Base-by-base conservation (phyloP, 2,113 vertebrate genomes). In the Todiramphus chloris region DNA sequence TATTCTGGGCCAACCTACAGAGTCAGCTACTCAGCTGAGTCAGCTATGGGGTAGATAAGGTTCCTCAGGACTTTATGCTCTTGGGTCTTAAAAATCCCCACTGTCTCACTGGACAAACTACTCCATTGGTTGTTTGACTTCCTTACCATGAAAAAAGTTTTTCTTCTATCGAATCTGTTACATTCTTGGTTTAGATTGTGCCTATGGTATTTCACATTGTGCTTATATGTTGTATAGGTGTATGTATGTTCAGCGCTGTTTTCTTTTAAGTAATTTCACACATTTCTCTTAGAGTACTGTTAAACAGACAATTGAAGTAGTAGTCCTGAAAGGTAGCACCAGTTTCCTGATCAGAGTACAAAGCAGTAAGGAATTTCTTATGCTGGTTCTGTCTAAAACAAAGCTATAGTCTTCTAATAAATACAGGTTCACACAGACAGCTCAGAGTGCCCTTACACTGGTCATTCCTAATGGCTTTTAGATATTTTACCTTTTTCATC, bases 1-100 rank as follows among this genome's bases (percentile, higher is more conserved):
- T n/a, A 85, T 75, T 73, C 30, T 72, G 44, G 33, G 10, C 8
- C 35, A 60, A 5, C 9, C 6, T 56, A 5, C 37, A 68, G 7
- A 3, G 23, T 58, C 62, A 79, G 20, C 19, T 59, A 30, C 20
- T 50, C 48, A 50, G 21, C 23, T 50, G 7, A 3, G 27, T 58
- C 62, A 79, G 17, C 25, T 59, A 30, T 0, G 1, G 5, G 4
- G 3, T 23, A 64, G 5, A 59, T 31, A 11, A 55, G 7, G 5
- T 21, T 88, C 48, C 23, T 33, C 27, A 24, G 25, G 23, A 39
- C 10, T 77, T 83, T 13, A 28, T 16, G 11, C 9, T 69, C 7
- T 11, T 1, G 1, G 5, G 5, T 60, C 10, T 56, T 43, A 17
- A 67, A 72, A 76, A 6, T 9, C 14, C 12, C 3, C 15, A 5